Evolutionary conservation across 2,797 vertebrate genomes (phyloP).

Genomic region (Microctenopoma lineatum): DNA sequence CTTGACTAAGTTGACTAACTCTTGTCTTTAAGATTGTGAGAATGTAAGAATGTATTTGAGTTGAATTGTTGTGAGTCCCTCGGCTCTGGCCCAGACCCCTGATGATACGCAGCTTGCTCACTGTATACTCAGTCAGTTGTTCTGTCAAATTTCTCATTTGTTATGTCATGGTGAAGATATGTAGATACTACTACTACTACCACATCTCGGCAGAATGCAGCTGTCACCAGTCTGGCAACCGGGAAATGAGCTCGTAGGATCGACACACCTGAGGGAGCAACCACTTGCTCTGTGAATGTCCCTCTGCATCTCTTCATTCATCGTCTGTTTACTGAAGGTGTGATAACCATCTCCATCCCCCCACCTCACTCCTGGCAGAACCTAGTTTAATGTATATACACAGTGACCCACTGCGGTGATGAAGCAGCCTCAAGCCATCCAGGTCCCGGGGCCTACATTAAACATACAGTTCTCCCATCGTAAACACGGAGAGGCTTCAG

Average conservation of each 20-base stretch:
- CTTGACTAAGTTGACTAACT: slow-evolving; percentile 6
- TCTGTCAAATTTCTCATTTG: slow-evolving; percentile 26
- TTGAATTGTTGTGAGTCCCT: slow-evolving; percentile 17
- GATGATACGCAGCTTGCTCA: slow-evolving; percentile 18
- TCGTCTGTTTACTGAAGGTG: slow-evolving; percentile 62
- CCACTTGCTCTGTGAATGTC: slow-evolving; percentile 18
- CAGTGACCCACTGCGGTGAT: slow-evolving; percentile 23
- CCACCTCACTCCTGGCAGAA: slow-evolving; percentile 66
- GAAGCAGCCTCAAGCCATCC: slow-evolving; percentile 33
- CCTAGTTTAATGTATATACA: slow-evolving; percentile 67
- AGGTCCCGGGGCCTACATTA: slow-evolving; percentile 27
- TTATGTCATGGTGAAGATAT: slow-evolving; percentile 2
- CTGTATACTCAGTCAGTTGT: slow-evolving; percentile 3
- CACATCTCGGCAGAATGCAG: slow-evolving; percentile 10
- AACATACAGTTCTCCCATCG: slow-evolving; percentile 45
- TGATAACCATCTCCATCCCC: slow-evolving; percentile 46
- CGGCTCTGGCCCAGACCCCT: slow-evolving; percentile 3
- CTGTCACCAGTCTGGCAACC: slow-evolving; percentile 8
- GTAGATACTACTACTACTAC: too few species aligned
- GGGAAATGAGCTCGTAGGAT: slow-evolving; percentile 18
- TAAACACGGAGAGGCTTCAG: slow-evolving; percentile 26
- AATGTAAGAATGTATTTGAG: neutral
- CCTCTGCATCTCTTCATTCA: slow-evolving; percentile 53
- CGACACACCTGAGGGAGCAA: slow-evolving; percentile 47
- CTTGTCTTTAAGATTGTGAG: slow-evolving; percentile 24